These are phyloP conservation scores for Lepeophtheirus salmonis DNA, from an alignment of 1,140 invertebrate genomes.

Conservation along the genomic window DNA sequence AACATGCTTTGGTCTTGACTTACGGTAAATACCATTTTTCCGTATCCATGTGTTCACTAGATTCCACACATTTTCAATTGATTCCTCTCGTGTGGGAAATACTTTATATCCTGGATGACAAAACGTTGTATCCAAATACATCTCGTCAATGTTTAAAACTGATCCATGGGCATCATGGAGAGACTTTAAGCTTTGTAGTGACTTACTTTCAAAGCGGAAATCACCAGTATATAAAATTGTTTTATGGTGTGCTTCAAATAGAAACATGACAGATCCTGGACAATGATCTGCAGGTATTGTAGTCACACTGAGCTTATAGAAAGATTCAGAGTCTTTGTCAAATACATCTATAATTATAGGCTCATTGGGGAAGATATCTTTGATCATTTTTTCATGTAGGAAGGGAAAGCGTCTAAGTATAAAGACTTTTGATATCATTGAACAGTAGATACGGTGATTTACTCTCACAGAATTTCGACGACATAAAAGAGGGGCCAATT, in stretches of 20 bases:
- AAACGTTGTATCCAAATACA: conserved; percentile 53
- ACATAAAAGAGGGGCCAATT: conserved; percentile 22
- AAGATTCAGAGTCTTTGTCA: conserved; percentile 21
- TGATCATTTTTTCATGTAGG: conserved; percentile 20
- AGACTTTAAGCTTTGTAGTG: conserved; percentile 34
- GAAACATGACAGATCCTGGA: conserved; percentile 51
- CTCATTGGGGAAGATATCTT: conserved; percentile 22
- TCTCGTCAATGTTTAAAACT: conserved; percentile 35
- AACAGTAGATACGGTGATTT: conserved; percentile 22
- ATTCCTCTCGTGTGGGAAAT: conserved; percentile 39
- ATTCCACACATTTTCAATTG: conserved; percentile 30
- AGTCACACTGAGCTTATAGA: conserved; percentile 33
- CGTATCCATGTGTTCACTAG: conserved; percentile 36
- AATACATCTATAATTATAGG: conserved; percentile 21
- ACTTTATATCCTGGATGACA: conserved; percentile 30
- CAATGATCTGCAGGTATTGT: conserved; percentile 46
- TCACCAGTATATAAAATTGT: conserved; percentile 47
- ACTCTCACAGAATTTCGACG: conserved; percentile 22
- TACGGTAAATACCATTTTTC: conserved; percentile 21
- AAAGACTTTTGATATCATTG: conserved; percentile 21
- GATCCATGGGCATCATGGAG: conserved; percentile 31
- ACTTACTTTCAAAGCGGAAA: conserved; percentile 36
- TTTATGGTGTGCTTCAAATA: conserved; percentile 34
- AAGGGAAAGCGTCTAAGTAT: conserved; percentile 21
- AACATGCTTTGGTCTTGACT: conserved; percentile 12